phyloP scores from a whole-genome alignment of 2,113 vertebrate genomes.

The Galeopterus variegatus region DNA sequence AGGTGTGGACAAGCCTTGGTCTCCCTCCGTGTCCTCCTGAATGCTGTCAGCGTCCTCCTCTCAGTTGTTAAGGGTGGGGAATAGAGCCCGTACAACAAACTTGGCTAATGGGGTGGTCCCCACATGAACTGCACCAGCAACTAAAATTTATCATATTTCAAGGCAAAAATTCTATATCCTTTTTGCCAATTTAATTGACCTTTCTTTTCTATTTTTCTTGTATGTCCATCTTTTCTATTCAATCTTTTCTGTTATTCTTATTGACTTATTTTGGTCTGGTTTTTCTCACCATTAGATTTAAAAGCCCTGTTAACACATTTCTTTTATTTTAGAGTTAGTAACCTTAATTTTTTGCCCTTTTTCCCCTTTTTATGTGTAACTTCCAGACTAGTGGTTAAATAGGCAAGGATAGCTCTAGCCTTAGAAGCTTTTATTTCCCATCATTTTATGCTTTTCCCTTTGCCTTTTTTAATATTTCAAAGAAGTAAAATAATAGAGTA shows the following conservation, averaged over 20 bases:
- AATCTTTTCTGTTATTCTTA: background rate
- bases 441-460: background rate
- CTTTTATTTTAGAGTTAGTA: constrained; percentile 18
- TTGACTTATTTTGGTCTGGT: background rate
- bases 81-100: too few relatives aligned
- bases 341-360: background rate
- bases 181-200: background rate
- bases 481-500: background rate
- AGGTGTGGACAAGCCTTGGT: background rate
- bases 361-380: background rate
- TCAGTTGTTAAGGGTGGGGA: too few relatives aligned
- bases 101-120: too few relatives aligned
- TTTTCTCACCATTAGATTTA: background rate
- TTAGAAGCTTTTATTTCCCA: background rate
- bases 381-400: background rate
- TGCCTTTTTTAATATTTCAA: background rate
- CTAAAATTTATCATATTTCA: background rate
- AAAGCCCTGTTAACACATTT: background rate
- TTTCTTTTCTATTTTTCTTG: background rate
- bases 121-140: too few relatives aligned
- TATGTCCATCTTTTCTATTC: background rate
- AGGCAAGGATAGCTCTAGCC: background rate
- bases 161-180: background rate
- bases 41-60: too few relatives aligned
- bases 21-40: too few relatives aligned